Base-by-base conservation (phyloP, 2,113 vertebrate species). In the Epinephelus lanceolatus region DNA sequence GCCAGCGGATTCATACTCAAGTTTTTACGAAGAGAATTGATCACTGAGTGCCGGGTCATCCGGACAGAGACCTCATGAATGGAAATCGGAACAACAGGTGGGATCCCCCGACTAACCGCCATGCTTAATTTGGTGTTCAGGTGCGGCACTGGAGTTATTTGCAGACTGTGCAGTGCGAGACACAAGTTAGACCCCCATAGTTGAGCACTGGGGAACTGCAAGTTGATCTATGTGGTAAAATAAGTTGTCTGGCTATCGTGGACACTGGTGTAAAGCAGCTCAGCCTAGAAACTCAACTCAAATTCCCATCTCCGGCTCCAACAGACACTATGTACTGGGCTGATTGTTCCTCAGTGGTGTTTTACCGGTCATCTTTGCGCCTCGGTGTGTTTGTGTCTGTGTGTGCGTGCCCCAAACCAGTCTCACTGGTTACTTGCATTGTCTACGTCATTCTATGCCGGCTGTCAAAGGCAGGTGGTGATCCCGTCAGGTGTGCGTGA, bases 31-130 rank as follows among this genome's bases (percentile, higher is more conserved):
- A 17, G 83, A 84, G 62, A 91, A 85, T 85, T 81, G 55, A 63
- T 75, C 80, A 78, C 76, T 84, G 66, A 77, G 84, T 75, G 91
- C 95, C 93, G 95, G 94, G 88, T 94, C 91, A 79, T 85, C 94
- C 94, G 94, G 95, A 92, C 95, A 92, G 95, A 94, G 94, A 97
- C 97, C 96, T 96, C 97, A 98, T 98, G 97, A 98, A 98, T 98
- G 97, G 97, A 98, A 97, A 97, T 98, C 97, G 95, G 97, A 96
- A 97, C 97, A 96, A 96, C 97, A 98, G 97, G 97, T 92, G 89
- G 81, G 90, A 59, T 6, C 33, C 42, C 19, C 42, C 0, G 45
- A 49, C 68, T 52, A 49, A 67, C 51, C 3, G 74, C 75, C 84
- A 62, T 8, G 80, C 75, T 70, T 11, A 68, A 56, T 76, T 57